Base-by-base conservation (phyloP, 2,797 vertebrate genomes). In the Alcedo quadribrachys region DNA sequence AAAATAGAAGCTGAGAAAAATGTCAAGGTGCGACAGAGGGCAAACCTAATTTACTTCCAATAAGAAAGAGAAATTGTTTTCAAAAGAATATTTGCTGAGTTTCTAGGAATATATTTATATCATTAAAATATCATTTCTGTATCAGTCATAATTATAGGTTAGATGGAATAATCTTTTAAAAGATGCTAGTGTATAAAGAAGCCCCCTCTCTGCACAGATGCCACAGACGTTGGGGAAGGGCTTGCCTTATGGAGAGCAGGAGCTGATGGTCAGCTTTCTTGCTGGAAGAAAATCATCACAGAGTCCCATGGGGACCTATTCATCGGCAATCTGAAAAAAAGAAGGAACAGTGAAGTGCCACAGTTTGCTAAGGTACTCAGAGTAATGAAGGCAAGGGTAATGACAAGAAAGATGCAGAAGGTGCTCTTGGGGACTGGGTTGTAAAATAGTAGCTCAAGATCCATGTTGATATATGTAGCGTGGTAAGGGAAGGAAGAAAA, bases 1-100 rank as follows among this genome's bases (percentile, higher is more conserved):
- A 88, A 95, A 92, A 81, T 32, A 81, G 81, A 94, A 93, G 51
- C 78, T 86, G 80, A 91, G 74, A 93, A 89, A 96, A 95, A 94
- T 82, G 86, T 93, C 91, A 95, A 95, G 77, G 91, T 92, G 67
- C 1, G 17, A 79, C 82, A 96, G 81, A 96, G 75, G 80, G 80
- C 63, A 94, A 93, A 92, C 11, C 20, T 79, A 74, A 88, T 85
- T 89, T 67, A 73, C 30, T 91, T 78, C 45, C 40, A 86, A 16
- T 57, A 54, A 37, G 51, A 53, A 82, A 78, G 66, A 40, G 17
- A n/a, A 5, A 55, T 48, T 2, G 0, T 78, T 93, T 87, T 71
- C 16, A 50, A 78, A 74, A 83, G 24, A 63, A 66, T 82, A 82
- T 77, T 58, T 83, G 30, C 20, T 6, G 43, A 66, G 20, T 75